phyloP scores from a whole-genome alignment of 35 echinoderm and acorn worm species.

The Stichopus chloronotus region DNA sequence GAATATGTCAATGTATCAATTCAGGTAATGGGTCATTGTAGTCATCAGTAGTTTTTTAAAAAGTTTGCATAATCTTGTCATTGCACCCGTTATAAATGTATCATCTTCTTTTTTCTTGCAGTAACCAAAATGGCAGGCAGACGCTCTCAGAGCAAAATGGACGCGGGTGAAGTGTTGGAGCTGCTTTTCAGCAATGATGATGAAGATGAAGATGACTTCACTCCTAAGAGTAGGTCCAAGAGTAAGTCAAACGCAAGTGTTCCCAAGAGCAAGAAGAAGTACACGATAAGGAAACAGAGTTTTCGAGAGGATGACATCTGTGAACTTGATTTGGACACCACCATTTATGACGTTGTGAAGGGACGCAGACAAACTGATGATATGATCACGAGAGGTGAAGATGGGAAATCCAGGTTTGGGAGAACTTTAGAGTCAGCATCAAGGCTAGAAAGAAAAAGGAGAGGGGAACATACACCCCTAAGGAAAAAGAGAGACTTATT shows the following conservation, averaged over 20 bases:
- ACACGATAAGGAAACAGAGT: not conserved
- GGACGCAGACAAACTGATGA: slow-evolving; percentile 19
- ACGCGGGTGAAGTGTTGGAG: slow-evolving; percentile 22
- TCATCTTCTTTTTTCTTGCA: slow-evolving; percentile 2
- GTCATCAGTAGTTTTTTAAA: too few species aligned
- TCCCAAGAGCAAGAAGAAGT: not conserved
- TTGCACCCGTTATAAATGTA: too few species aligned
- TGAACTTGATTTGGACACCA: slow-evolving; percentile 27
- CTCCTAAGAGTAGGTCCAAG: slow-evolving; percentile 9
- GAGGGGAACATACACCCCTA: not conserved
- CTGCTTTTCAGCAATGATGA: slow-evolving; percentile 35
- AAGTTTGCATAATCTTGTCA: too few species aligned
- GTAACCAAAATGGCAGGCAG: not conserved
- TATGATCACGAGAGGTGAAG: not conserved
- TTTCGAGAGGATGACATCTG: slow-evolving; percentile 20
- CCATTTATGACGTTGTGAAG: slow-evolving; percentile 51
- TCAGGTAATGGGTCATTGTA: too few species aligned
- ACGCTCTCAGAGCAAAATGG: not conserved
- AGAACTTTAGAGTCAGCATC: not conserved
- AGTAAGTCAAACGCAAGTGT: not conserved
- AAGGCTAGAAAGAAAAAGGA: not conserved
- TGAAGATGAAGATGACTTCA: slow-evolving; percentile 27
- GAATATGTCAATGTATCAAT: too few species aligned
- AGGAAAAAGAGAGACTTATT: not conserved
- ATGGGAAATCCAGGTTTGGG: not conserved